Percentiles rank a stretch among this genome's conserved stretches.
Conservation (phyloP, 2,888 invertebrate species). For the Galeruca laticollis region DNA sequence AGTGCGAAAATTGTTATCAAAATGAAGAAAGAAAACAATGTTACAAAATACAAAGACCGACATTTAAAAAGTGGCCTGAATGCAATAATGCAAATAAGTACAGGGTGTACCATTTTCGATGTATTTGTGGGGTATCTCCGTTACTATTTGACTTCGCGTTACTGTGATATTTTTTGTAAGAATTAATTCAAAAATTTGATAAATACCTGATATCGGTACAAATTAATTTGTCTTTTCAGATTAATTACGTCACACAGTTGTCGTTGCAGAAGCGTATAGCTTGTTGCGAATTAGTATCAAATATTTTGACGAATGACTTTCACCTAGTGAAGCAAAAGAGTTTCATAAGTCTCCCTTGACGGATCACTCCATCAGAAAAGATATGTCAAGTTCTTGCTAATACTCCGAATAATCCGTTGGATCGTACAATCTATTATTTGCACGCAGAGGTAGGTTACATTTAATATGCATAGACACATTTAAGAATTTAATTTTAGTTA, state of each 20-base stretch:
- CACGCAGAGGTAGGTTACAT: conserved; percentile 37
- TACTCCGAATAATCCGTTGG: conserved; percentile 35
- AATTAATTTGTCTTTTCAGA: conserved; percentile 5
- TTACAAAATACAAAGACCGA: conserved; percentile 21
- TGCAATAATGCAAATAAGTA: too few species aligned
- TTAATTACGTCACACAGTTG: conserved; percentile 7
- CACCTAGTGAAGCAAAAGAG: conserved; percentile 31
- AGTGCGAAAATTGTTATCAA: conserved; percentile 16
- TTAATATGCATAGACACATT: too few species aligned
- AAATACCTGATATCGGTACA: neutral
- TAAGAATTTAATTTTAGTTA: neutral
- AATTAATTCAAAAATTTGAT: neutral
- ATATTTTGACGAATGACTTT: neutral
- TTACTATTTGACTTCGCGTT: too few species aligned
- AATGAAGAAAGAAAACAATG: conserved; percentile 17
- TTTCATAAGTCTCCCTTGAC: conserved; percentile 38
- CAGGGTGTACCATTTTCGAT: too few species aligned
- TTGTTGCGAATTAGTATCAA: conserved; percentile 14
- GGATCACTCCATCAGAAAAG: conserved; percentile 1
- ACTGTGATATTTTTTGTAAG: neutral
- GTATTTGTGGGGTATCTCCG: too few species aligned
- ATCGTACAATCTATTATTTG: conserved; percentile 30
- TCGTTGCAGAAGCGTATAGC: conserved; percentile 29
- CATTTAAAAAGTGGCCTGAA: too few species aligned
- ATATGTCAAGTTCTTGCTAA: conserved; percentile 14